These are phyloP conservation scores for Ceratosolen solmsi DNA, from an alignment of 1,140 invertebrate species.

Conservation along the genomic window DNA sequence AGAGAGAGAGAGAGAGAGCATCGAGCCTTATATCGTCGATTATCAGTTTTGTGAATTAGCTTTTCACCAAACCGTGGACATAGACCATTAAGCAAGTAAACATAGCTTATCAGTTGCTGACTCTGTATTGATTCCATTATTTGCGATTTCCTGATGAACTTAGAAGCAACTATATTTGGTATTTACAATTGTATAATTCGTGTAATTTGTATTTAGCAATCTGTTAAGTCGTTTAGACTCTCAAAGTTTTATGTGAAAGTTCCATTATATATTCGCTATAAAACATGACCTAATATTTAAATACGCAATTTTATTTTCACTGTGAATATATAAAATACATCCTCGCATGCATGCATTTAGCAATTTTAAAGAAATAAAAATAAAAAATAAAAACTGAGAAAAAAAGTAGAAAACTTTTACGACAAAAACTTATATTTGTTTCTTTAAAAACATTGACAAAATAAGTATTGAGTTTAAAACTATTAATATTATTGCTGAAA, in stretches of 20 bases:
- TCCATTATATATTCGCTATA: not conserved
- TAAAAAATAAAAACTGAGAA: no score
- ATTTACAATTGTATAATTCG: constrained; percentile 5
- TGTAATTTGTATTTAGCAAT: not conserved
- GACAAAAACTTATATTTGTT: no score
- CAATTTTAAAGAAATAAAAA: no score
- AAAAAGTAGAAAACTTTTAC: no score
- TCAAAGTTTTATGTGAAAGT: not conserved
- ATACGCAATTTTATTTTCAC: no score
- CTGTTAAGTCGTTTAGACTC: not conserved
- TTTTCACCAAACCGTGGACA: constrained; percentile 59
- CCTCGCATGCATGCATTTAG: no score
- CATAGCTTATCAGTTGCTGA: constrained; percentile 69
- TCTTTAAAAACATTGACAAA: no score
- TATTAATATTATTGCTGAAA: no score
- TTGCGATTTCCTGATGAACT: not conserved
- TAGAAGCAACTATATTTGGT: not conserved
- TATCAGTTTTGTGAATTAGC: constrained; percentile 51
- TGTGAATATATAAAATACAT: no score
- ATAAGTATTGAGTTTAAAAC: no score
- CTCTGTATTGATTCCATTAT: constrained; percentile 53
- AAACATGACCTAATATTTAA: no score
- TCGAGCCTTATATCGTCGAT: not conserved
- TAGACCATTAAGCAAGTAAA: constrained; percentile 62
- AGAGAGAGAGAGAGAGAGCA: no score